Evolutionary conservation across 2,113 vertebrate species (phyloP).

Genomic region (Epinephelus fuscoguttatus): DNA sequence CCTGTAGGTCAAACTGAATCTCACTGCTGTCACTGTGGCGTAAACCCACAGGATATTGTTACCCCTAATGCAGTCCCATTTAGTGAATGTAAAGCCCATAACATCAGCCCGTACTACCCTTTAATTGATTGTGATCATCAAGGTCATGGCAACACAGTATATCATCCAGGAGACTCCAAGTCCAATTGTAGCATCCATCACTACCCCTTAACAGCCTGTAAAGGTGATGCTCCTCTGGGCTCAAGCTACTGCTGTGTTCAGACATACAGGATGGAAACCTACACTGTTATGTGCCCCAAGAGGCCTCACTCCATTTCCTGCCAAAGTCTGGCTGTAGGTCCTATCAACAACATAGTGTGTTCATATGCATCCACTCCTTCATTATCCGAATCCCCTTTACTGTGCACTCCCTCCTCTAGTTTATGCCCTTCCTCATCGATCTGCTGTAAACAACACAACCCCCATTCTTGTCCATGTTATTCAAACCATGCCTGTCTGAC

Average conservation of each 20-base stretch:
- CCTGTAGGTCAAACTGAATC: conserved; percentile 40
- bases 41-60: conserved; percentile 42
- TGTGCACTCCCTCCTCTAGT: conserved; percentile 40
- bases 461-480: conserved; percentile 73
- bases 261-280: conserved; percentile 81
- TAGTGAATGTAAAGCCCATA: conserved; percentile 54
- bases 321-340: conserved; percentile 84
- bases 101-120: conserved; percentile 16
- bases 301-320: conserved; percentile 87
- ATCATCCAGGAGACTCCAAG: conserved; percentile 43
- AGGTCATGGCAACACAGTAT: conserved; percentile 32
- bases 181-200: conserved; percentile 48
- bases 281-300: conserved; percentile 85
- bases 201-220: conserved; percentile 80
- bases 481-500: conserved; percentile 68
- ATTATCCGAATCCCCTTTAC: conserved; percentile 39
- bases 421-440: conserved; percentile 73
- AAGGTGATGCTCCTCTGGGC: conserved; percentile 47
- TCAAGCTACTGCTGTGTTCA: conserved; percentile 84
- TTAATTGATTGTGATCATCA: conserved; percentile 53
- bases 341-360: conserved; percentile 82
- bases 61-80: conserved; percentile 25
- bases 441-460: conserved; percentile 81
- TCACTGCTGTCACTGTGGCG: conserved; percentile 58
- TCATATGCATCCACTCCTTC: conserved; percentile 51